Conservation (phyloP, 2,113 vertebrate species). For the Phocoena sinus region DNA sequence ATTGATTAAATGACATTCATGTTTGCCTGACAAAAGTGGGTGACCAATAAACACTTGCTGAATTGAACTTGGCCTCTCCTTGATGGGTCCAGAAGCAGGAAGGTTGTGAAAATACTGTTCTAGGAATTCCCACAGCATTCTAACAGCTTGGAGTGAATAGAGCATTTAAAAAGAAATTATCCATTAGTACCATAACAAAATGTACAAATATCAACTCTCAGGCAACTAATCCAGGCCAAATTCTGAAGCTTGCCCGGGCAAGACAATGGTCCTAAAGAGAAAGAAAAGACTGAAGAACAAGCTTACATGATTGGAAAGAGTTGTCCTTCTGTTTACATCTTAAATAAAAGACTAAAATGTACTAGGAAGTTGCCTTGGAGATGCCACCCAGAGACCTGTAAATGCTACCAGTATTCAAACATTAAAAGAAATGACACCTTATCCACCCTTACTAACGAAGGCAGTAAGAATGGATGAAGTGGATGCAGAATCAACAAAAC, state of each 20-base stretch:
- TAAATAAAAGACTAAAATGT: conserved; percentile 35
- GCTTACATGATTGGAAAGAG: conserved; percentile 21
- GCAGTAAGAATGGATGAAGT: neutral
- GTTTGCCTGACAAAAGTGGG: neutral
- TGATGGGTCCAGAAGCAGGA: neutral
- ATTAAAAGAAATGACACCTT: neutral
- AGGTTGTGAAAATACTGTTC: conserved; percentile 36
- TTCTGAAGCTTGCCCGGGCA: conserved; percentile 50
- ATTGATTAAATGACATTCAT: neutral
- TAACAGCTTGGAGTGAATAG: conserved; percentile 1
- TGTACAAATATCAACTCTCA: conserved; percentile 44
- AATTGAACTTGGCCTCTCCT: conserved; percentile 30
- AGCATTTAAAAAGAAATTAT: conserved; percentile 45
- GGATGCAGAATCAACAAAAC: neutral
- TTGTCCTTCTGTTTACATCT: conserved; percentile 7
- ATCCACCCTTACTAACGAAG: neutral
- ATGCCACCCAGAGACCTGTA: neutral
- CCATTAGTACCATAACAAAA: conserved; percentile 44
- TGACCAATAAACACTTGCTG: neutral
- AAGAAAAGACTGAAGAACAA: conserved; percentile 38
- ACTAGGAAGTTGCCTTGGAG: conserved; percentile 50
- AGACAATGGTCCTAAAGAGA: conserved; percentile 30
- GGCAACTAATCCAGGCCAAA: conserved; percentile 60
- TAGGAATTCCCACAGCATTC: conserved; percentile 31
- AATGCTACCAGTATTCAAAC: neutral